A percentile compares a stretch with the other conserved stretches of the same genome.
Evolutionary conservation across 1,140 invertebrate species (phyloP).

Genomic region (Lamellibrachia luymesi): DNA sequence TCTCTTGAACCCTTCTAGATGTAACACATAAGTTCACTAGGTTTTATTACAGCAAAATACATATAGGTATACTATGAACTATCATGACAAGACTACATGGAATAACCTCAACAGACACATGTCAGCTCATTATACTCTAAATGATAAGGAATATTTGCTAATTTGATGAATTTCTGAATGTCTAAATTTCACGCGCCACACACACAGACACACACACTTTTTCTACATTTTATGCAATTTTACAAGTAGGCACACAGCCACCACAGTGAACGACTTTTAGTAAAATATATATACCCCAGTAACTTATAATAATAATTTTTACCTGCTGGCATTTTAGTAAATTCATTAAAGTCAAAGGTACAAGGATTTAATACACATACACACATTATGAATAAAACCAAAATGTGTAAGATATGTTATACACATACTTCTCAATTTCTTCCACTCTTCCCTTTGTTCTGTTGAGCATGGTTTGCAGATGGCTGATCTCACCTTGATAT

Average conservation of each 20-base stretch:
- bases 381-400: not conserved
- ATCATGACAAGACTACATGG: too few species aligned
- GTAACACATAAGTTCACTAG: not conserved
- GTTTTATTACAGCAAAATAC: too few species aligned
- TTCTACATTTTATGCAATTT: too few species aligned
- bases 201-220: too few species aligned
- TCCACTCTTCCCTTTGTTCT: conserved; percentile 22
- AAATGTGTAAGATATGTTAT: not conserved
- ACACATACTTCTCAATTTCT: conserved; percentile 22
- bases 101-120: too few species aligned
- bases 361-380: not conserved
- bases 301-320: not conserved
- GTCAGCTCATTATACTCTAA: not conserved
- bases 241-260: not conserved
- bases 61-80: too few species aligned
- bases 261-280: not conserved
- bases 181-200: not conserved
- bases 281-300: not conserved
- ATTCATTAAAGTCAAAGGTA: not conserved
- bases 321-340: not conserved
- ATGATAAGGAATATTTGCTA: not conserved
- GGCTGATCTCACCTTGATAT: conserved; percentile 39
- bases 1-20: not conserved
- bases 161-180: not conserved
- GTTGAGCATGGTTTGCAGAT: conserved; percentile 28